Evolutionary conservation across 1,140 invertebrate genomes (phyloP).

Genomic region (Drosophila willistoni): DNA sequence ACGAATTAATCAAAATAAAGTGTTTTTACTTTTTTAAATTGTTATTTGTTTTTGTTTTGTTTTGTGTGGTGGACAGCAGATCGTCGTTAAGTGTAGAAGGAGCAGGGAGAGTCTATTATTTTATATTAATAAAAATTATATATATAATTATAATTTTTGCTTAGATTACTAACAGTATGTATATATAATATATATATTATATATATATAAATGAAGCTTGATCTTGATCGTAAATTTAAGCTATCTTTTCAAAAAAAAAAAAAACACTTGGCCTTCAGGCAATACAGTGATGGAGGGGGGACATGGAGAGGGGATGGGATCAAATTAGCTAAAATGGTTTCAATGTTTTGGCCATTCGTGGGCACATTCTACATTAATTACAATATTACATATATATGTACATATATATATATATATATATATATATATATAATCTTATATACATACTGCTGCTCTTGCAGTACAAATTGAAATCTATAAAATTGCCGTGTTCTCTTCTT

Average conservation of each 20-base stretch:
- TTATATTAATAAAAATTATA: slow-evolving; percentile 10
- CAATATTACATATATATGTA: neutral
- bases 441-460: slow-evolving; percentile 27
- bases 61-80: neutral
- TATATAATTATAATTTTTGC: slow-evolving; percentile 13
- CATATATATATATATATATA: slow-evolving; percentile 31
- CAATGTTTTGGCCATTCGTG: slow-evolving; percentile 5
- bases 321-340: slow-evolving; percentile 67
- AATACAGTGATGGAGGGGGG: slow-evolving; percentile 24
- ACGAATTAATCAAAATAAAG: slow-evolving; percentile 11
- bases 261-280: slow-evolving; percentile 51
- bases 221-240: slow-evolving; percentile 38
- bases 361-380: slow-evolving; percentile 21
- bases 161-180: neutral
- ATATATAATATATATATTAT: slow-evolving; percentile 17
- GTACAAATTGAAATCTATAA: slow-evolving; percentile 24
- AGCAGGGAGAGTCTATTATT: neutral
- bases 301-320: slow-evolving; percentile 21
- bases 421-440: slow-evolving; percentile 41
- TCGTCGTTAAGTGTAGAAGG: neutral
- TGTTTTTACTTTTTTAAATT: neutral
- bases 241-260: slow-evolving; percentile 18
- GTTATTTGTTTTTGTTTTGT: neutral
- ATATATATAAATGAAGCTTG: slow-evolving; percentile 23
- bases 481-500: neutral